phyloP scores from a whole-genome alignment of 1,140 invertebrate genomes.

The Saccostrea echinata region DNA sequence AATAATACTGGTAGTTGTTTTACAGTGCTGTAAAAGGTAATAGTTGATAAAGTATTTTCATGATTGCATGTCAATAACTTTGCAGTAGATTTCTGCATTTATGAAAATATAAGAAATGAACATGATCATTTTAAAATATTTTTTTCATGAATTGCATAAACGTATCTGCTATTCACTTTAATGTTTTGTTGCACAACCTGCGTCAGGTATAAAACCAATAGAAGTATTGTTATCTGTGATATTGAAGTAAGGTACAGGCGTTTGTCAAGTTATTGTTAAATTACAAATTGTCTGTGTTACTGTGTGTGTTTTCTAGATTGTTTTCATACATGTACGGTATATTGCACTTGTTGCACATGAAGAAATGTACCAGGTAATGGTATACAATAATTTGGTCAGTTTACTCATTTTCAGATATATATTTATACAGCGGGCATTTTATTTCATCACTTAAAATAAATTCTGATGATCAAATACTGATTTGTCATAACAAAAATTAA shows the following conservation, averaged over 20 bases:
- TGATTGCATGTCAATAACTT: too few relatives aligned
- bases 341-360: not conserved
- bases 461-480: not conserved
- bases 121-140: too few relatives aligned
- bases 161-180: not conserved
- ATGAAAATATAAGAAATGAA: too few relatives aligned
- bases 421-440: constrained; percentile 15
- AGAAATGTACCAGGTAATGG: not conserved
- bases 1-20: too few relatives aligned
- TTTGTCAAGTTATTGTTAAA: not conserved
- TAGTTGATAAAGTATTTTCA: too few relatives aligned
- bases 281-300: not conserved
- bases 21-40: too few relatives aligned
- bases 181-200: not conserved
- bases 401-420: constrained; percentile 4
- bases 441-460: not conserved
- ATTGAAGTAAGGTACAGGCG: not conserved
- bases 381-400: not conserved
- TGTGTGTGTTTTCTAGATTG: not conserved
- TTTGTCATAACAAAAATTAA: too few relatives aligned
- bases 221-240: constrained; percentile 33
- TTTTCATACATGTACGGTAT: not conserved
- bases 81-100: too few relatives aligned
- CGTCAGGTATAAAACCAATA: not conserved
- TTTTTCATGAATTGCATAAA: not conserved